Percentiles rank a stretch among this genome's conserved stretches.
Evolutionary conservation across 2,113 vertebrate species (phyloP).

Genomic region (Poeciliopsis occidentalis): DNA sequence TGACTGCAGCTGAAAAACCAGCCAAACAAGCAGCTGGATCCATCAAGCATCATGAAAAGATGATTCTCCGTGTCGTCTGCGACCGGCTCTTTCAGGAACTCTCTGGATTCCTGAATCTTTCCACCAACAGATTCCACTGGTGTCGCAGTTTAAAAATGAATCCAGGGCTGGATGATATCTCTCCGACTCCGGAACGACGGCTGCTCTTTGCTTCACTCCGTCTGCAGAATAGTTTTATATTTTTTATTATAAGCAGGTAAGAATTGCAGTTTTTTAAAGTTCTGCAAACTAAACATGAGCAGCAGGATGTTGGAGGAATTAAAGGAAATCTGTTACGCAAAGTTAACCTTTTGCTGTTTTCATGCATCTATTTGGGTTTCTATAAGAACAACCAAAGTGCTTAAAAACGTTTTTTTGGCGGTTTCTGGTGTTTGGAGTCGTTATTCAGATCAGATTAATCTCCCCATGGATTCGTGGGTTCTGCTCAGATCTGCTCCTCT

Average conservation of each 20-base stretch:
- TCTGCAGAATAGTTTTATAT: background rate
- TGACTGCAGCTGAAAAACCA: background rate
- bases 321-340: too few relatives aligned
- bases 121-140: slow-evolving; percentile 25
- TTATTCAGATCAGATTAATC: background rate
- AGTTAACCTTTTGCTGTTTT: too few relatives aligned
- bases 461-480: background rate
- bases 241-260: background rate
- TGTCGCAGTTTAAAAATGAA: slow-evolving; percentile 50
- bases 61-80: slow-evolving; percentile 4
- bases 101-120: slow-evolving; percentile 41
- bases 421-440: too few relatives aligned
- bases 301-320: too few relatives aligned
- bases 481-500: background rate
- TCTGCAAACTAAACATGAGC: too few relatives aligned
- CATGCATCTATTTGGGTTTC: too few relatives aligned
- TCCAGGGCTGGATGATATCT: slow-evolving; percentile 18
- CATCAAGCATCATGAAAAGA: slow-evolving; percentile 31
- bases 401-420: too few relatives aligned
- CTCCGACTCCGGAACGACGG: background rate
- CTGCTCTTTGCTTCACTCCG: background rate
- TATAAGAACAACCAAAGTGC: too few relatives aligned
- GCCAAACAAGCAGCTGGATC: slow-evolving; percentile 5
- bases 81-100: slow-evolving; percentile 16
- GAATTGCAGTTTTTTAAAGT: too few relatives aligned